Evolutionary conservation across 1,140 invertebrate species (phyloP), one percentile per base, ranked within the genome.

Genomic region (Olivierus martensii): DNA sequence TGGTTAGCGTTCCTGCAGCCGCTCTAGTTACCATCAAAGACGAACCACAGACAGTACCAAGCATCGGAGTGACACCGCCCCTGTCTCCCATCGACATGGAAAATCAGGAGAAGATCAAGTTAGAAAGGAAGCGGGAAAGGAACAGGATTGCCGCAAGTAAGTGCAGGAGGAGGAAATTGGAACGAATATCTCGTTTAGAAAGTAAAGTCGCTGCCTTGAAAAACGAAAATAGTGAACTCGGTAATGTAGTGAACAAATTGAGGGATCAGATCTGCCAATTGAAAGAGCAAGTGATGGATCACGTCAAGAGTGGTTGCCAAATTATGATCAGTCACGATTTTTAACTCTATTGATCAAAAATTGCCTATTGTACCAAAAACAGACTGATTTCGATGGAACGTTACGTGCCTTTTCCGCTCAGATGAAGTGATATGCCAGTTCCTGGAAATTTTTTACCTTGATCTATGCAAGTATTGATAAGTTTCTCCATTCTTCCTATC

Each of bases 131-230:
- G 69, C 68, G 93, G 18, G 87, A 91, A 60, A 77, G 94, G 50
- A 98, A 99, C 71, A 77, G 94, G 52, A 78, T 97, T n/a, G 94
- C 94, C 7, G 94, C 94, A 0, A 89, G 89, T 36, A 97, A 97
- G 65, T 99, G 94, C 67, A 76, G 94, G 52, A 82, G 84, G 58
- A 77, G 92, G 49, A 99, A 99, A 69, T 74, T 96, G 19, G 93
- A 98, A 67, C 77, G 90, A 45, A 99, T 99, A 57, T 83, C 89
- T 3, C 82, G 84, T 64, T 74, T 99, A 39, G 90, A 95, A 65
- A 89, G 93, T 55, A 89, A 91, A 70, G 93, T 98, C 1, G 87
- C 89, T 66, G 63, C 82, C 19, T 72, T 97, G 19, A 96, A 96
- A 71, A 80, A 78, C 51, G 90, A 96, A 70, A 97, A 97, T 70